Base-by-base conservation (phyloP, 2,797 vertebrate species). In the Gallinago solitaria region DNA sequence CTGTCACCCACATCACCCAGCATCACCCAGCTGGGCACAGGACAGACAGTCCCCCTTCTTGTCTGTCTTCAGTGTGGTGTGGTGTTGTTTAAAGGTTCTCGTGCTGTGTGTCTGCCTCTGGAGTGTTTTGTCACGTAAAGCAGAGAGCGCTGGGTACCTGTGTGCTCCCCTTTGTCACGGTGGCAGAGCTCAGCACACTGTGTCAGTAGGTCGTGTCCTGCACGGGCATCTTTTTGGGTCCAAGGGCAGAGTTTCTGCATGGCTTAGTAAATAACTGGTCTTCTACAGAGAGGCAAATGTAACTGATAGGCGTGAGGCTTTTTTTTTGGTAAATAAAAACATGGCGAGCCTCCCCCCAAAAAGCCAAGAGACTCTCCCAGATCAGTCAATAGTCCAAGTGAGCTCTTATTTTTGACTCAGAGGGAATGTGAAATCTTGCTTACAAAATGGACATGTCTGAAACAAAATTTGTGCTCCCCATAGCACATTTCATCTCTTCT, bases 111-210 rank as follows among this genome's bases (percentile, higher is more conserved):
- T 47, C 50, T 69, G 65, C 18, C 19, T 74, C 50, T 28, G 9
- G 48, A 37, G 28, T 17, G 12, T 56, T 71, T 45, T 32, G 25
- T 45, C 73, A 61, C 0, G 0, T 33, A 30, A 30, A 57, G 30
- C 43, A 33, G 35, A 45, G n/a, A 3, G 43, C 6, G 9, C 25
- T 16, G 57, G 30, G 74, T 57, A 16, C 50, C 39, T 23, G 21
- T 5, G 30, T 9, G 11, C 16, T 39, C 33, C 35, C 27, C 28
- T 50, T 25, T 1, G 2, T 0, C 4, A 20, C 0, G 4, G 23
- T 33, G 15, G 32, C 37, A 43, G 32, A 69, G 7, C 53, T 63
- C 77, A 74, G 67, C 1, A 2, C 61, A 2, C 5, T 13, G 27
- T 23, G 25, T 19, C 1, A 0, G 13, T 33, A 25, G 6, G 27